Evolutionary conservation across 2,797 vertebrate genomes (phyloP).

Genomic region (Microchirus variegatus): DNA sequence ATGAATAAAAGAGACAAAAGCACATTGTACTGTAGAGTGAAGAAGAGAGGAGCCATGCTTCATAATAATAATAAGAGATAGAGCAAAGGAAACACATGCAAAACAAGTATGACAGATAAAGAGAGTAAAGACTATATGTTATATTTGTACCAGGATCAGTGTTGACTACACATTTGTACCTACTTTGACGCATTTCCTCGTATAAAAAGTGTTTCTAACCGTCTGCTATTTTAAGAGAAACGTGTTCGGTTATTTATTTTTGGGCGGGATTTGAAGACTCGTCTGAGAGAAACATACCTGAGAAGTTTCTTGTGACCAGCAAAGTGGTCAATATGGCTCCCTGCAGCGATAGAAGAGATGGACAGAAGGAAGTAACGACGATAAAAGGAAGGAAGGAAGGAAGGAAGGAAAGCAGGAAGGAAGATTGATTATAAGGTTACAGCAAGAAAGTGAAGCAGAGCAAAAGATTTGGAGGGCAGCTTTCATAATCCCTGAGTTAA

Average conservation of each 20-base stretch:
- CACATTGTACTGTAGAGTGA: slow-evolving; percentile 52
- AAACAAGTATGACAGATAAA: slow-evolving; percentile 46
- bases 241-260: slow-evolving; percentile 22
- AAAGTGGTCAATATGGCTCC: slow-evolving; percentile 99
- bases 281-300: slow-evolving; percentile 86
- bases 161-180: too few species aligned
- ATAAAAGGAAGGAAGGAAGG: slow-evolving; percentile 4
- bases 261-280: slow-evolving; percentile 5
- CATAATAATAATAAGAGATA: slow-evolving; percentile 41
- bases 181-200: slow-evolving; percentile 15
- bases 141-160: too few species aligned
- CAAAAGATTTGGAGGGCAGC: slow-evolving; percentile 41
- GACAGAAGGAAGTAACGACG: slow-evolving; percentile 9
- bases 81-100: slow-evolving; percentile 59
- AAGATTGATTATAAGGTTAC: slow-evolving; percentile 51
- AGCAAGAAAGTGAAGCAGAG: slow-evolving; percentile 38
- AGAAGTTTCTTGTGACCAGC: slow-evolving; percentile 99
- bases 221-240: slow-evolving; percentile 1
- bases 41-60: slow-evolving; percentile 38
- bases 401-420: slow-evolving; percentile 47
- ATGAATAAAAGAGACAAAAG: slow-evolving; percentile 70
- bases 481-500: slow-evolving; percentile 37
- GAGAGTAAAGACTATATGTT: too few species aligned
- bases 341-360: slow-evolving; percentile 77
- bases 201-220: neutral